Evolutionary conservation across 2,113 vertebrate species (phyloP).

Genomic region (Stegastes partitus): DNA sequence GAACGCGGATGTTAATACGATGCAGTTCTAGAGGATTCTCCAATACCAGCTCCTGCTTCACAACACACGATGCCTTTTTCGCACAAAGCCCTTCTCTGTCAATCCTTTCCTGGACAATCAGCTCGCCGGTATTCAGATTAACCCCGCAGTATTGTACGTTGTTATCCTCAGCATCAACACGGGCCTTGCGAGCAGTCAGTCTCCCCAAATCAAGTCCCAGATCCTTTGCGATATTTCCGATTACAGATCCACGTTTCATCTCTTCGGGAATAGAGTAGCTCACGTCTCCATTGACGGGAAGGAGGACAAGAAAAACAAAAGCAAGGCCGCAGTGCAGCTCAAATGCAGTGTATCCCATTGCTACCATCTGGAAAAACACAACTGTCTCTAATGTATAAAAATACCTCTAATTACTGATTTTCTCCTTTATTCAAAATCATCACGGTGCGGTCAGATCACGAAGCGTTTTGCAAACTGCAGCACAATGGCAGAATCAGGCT

Average conservation of each 20-base stretch:
- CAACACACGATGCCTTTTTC: slow-evolving; percentile 65
- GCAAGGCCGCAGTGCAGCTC: neutral
- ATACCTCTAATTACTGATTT: neutral
- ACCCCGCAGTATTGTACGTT: slow-evolving; percentile 72
- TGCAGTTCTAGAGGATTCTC: slow-evolving; percentile 81
- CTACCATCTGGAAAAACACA: neutral
- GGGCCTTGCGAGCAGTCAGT: slow-evolving; percentile 74
- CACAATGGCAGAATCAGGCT: neutral
- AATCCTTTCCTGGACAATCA: slow-evolving; percentile 75
- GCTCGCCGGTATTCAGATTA: slow-evolving; percentile 67
- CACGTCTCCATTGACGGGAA: slow-evolving; percentile 61
- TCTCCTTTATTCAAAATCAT: neutral
- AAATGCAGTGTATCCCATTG: slow-evolving; percentile 1
- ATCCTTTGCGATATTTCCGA: slow-evolving; percentile 84
- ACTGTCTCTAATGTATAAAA: neutral
- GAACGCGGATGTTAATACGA: slow-evolving; percentile 71
- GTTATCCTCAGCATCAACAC: slow-evolving; percentile 67
- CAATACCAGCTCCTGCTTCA: slow-evolving; percentile 81
- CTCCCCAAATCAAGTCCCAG: slow-evolving; percentile 75
- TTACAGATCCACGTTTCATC: slow-evolving; percentile 82
- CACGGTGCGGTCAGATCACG: neutral
- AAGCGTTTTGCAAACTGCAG: neutral
- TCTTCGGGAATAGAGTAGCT: slow-evolving; percentile 80
- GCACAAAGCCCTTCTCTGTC: slow-evolving; percentile 83
- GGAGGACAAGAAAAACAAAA: slow-evolving; percentile 27